These are phyloP conservation scores for Cosmia pyralina DNA, from an alignment of 2,888 invertebrate species.

Conservation along the genomic window DNA sequence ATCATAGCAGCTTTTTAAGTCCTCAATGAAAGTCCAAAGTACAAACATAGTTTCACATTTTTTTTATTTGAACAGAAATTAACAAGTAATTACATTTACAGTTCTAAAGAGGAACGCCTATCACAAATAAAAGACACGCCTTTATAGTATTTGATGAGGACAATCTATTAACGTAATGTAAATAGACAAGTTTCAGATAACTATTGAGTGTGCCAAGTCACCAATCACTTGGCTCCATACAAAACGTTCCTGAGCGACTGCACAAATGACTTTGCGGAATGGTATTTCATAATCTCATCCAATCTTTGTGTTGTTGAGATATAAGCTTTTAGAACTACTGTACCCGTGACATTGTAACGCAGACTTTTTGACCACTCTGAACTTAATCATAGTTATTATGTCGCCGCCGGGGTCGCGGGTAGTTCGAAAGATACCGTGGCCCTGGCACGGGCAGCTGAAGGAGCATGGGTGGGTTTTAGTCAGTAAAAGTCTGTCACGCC, in stretches of 20 bases:
- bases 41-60: background rate
- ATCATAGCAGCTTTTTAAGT: background rate
- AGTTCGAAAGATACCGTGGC: no score
- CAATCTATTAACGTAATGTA: constrained; percentile 7
- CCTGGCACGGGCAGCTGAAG: no score
- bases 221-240: constrained; percentile 14
- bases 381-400: background rate
- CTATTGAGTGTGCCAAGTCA: constrained; percentile 12
- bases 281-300: constrained; percentile 25
- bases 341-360: background rate
- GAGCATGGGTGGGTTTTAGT: no score
- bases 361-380: background rate
- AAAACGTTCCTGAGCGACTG: constrained; percentile 32
- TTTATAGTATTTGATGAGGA: background rate
- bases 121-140: background rate
- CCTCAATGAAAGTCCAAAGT: background rate
- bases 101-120: background rate
- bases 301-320: background rate
- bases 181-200: constrained; percentile 35
- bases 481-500: no score
- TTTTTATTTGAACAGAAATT: background rate
- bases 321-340: background rate
- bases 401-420: no score
- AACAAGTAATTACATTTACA: background rate
- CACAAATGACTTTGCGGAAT: constrained; percentile 7